These are phyloP conservation scores for Xiphorhynchus elegans DNA, from an alignment of 2,113 vertebrate species.

Conservation along the genomic window DNA sequence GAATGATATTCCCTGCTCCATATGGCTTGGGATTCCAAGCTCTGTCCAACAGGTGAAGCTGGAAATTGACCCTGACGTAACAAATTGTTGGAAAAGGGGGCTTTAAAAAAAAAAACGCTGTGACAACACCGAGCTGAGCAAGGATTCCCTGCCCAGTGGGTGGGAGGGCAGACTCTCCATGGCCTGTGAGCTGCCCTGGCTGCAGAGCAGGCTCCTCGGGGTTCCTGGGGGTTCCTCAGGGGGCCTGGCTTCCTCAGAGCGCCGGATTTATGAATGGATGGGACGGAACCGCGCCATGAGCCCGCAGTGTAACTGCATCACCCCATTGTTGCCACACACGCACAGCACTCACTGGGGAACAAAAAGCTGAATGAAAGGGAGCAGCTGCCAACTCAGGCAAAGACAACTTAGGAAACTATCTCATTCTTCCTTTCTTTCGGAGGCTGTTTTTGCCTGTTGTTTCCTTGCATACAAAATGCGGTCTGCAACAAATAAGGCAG, in stretches of 20 bases:
- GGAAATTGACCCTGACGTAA: background rate
- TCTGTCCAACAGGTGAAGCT: background rate
- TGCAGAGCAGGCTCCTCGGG: background rate
- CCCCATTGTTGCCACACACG: slow-evolving; percentile 78
- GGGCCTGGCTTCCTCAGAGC: slow-evolving; percentile 61
- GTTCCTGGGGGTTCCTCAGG: background rate
- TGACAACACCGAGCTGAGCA: background rate
- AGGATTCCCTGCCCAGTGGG: background rate
- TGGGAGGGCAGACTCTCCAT: background rate
- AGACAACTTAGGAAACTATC: slow-evolving; percentile 83
- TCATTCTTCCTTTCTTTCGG: slow-evolving; percentile 79
- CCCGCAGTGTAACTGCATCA: slow-evolving; percentile 70
- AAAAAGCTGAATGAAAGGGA: slow-evolving; percentile 80
- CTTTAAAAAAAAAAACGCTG: background rate
- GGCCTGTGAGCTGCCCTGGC: background rate
- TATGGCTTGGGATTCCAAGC: background rate
- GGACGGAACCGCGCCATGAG: slow-evolving; percentile 73
- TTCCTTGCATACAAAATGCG: slow-evolving; percentile 82
- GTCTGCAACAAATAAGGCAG: slow-evolving; percentile 64
- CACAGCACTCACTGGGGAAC: slow-evolving; percentile 78
- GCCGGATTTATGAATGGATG: slow-evolving; percentile 68
- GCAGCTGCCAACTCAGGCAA: slow-evolving; percentile 80
- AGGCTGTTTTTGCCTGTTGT: slow-evolving; percentile 71
- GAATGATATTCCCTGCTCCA: background rate
- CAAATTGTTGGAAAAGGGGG: background rate